Conservation (phyloP, 2,797 vertebrate species). For the Setipinna tenuifilis region DNA sequence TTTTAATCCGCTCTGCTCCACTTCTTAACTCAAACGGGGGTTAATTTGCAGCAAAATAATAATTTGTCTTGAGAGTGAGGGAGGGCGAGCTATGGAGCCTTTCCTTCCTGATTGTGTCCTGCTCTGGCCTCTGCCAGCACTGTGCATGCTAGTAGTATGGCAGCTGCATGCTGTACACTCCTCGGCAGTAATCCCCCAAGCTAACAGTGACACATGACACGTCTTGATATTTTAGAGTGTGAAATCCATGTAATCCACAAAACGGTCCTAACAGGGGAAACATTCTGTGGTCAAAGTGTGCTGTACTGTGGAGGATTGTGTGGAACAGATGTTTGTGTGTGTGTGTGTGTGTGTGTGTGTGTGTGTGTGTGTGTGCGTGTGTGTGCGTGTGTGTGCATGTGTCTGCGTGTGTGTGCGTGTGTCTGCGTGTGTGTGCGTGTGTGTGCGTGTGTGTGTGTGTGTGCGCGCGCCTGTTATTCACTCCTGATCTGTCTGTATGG, state of each 20-base stretch:
- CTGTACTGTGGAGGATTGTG: background rate
- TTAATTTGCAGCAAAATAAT: background rate
- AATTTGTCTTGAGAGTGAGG: background rate
- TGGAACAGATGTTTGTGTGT: background rate
- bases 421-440: background rate
- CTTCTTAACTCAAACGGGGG: background rate
- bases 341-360: background rate
- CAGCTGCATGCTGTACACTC: background rate
- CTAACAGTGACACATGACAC: background rate
- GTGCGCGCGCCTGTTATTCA: no score
- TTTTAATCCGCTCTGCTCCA: background rate
- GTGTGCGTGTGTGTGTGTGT: no score
- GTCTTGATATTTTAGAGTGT: constrained; percentile 13
- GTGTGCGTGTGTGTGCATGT: constrained; percentile 1
- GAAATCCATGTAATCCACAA: constrained; percentile 6
- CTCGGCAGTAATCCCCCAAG: background rate
- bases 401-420: background rate
- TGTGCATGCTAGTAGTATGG: background rate
- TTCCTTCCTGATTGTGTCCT: background rate
- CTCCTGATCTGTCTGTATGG: no score
- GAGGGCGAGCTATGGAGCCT: background rate
- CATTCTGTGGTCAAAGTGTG: background rate
- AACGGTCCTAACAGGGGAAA: background rate
- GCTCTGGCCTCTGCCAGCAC: background rate
- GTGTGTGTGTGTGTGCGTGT: background rate